Percentiles rank a stretch among this genome's conserved stretches.
These are phyloP conservation scores for Tillus elongatus DNA, from an alignment of 2,888 invertebrate species.

Conservation along the genomic window DNA sequence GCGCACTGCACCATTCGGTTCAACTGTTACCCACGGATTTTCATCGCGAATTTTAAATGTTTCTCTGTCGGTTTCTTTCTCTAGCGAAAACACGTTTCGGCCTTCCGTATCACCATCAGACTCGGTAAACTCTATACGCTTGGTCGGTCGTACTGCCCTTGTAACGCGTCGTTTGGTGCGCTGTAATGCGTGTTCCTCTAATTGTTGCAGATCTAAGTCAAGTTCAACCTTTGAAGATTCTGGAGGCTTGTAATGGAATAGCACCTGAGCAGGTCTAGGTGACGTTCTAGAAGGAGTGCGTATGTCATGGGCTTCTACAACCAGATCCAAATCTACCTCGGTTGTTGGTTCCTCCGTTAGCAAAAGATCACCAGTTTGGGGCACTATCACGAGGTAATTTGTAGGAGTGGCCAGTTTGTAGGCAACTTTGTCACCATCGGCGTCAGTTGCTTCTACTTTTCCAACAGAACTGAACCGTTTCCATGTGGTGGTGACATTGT, in stretches of 20 bases:
- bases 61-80: constrained; percentile 86
- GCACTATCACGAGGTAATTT: constrained; percentile 79
- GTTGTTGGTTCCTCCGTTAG: constrained; percentile 69
- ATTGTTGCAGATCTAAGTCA: constrained; percentile 46
- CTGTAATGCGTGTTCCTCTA: constrained; percentile 47
- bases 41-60: constrained; percentile 89
- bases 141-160: constrained; percentile 87
- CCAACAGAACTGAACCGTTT: constrained; percentile 76
- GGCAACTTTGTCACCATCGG: constrained; percentile 85
- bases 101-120: constrained; percentile 84
- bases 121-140: constrained; percentile 85
- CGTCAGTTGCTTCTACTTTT: constrained; percentile 76
- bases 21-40: constrained; percentile 90
- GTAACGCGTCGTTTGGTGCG: constrained; percentile 73
- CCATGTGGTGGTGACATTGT: constrained; percentile 58
- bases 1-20: constrained; percentile 81
- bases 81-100: constrained; percentile 78
- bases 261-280: constrained; percentile 62
- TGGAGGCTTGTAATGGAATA: constrained; percentile 60
- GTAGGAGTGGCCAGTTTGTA: constrained; percentile 75
- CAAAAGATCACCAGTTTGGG: constrained; percentile 85
- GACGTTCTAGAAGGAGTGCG: constrained; percentile 64
- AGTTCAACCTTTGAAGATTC: constrained; percentile 48
- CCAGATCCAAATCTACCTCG: constrained; percentile 51
- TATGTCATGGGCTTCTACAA: constrained; percentile 76